phyloP scores from a whole-genome alignment of 2,888 invertebrate genomes.

The Idaea biselata region DNA sequence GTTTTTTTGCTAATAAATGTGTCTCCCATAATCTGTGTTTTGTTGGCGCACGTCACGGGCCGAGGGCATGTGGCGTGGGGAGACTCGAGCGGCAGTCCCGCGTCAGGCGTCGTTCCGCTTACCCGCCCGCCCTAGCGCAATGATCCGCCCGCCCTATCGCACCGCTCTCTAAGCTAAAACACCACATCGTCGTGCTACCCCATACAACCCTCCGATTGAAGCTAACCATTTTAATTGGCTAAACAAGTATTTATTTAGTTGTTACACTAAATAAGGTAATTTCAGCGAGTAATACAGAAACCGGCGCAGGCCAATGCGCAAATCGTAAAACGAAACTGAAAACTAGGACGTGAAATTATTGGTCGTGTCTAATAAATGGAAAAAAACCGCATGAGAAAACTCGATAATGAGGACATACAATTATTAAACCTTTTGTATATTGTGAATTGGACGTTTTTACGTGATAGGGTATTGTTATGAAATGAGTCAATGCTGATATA shows the following conservation, averaged over 20 bases:
- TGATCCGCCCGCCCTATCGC: slow-evolving; percentile 43
- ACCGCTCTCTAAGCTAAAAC: slow-evolving; percentile 20
- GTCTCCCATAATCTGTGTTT: slow-evolving; percentile 71
- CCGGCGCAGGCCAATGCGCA: slow-evolving; percentile 76
- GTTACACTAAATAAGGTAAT: slow-evolving; percentile 38
- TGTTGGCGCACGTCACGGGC: slow-evolving; percentile 59
- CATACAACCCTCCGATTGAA: slow-evolving; percentile 22
- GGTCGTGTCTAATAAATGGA: slow-evolving; percentile 16
- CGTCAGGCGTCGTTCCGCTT: slow-evolving; percentile 71
- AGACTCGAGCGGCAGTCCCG: slow-evolving; percentile 70
- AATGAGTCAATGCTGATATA: background rate
- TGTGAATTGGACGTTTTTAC: background rate
- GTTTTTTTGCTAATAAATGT: slow-evolving; percentile 74
- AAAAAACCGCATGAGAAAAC: slow-evolving; percentile 11
- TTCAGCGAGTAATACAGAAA: slow-evolving; percentile 49
- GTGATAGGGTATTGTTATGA: background rate
- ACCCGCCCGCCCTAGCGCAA: slow-evolving; percentile 44
- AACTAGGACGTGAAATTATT: slow-evolving; percentile 51
- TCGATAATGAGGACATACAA: background rate
- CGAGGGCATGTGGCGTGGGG: slow-evolving; percentile 47
- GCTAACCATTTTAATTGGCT: slow-evolving; percentile 16
- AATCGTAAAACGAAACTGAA: slow-evolving; percentile 58
- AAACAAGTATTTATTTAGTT: background rate
- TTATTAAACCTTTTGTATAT: background rate
- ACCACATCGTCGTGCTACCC: slow-evolving; percentile 11